A percentile compares a stretch with the other conserved stretches of the same genome.
Evolutionary conservation across 2,113 vertebrate genomes (phyloP).

Genomic region (Stegostoma tigrinum): DNA sequence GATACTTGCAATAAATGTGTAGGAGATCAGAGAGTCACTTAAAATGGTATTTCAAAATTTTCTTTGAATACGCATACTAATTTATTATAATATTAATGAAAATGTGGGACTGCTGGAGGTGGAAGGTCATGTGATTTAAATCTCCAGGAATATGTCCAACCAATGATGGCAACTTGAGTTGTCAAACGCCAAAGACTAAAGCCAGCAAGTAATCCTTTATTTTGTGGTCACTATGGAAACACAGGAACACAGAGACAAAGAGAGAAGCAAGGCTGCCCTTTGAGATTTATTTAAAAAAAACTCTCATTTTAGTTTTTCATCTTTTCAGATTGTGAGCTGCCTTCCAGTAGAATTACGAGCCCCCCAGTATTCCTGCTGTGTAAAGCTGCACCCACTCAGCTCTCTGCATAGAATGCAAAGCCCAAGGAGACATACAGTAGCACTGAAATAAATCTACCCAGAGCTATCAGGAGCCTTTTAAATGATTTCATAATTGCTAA

Average conservation of each 20-base stretch:
- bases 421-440: neutral
- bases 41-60: neutral
- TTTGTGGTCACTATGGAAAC: slow-evolving; percentile 7
- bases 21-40: neutral
- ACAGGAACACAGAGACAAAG: neutral
- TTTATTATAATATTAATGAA: neutral
- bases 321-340: neutral
- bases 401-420: neutral
- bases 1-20: neutral
- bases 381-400: neutral
- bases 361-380: neutral
- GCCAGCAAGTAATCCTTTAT: slow-evolving; percentile 30
- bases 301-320: neutral
- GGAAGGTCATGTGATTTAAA: neutral
- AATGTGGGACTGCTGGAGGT: neutral
- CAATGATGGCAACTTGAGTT: neutral
- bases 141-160: neutral
- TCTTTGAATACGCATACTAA: neutral
- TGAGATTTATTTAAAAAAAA: slow-evolving; percentile 10
- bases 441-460: neutral
- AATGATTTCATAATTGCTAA: neutral
- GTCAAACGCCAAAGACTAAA: neutral
- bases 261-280: neutral
- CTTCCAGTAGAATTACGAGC: neutral
- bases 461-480: neutral